phyloP scores from a whole-genome alignment of 2,888 invertebrate genomes.

The Strigamia crassipes region DNA sequence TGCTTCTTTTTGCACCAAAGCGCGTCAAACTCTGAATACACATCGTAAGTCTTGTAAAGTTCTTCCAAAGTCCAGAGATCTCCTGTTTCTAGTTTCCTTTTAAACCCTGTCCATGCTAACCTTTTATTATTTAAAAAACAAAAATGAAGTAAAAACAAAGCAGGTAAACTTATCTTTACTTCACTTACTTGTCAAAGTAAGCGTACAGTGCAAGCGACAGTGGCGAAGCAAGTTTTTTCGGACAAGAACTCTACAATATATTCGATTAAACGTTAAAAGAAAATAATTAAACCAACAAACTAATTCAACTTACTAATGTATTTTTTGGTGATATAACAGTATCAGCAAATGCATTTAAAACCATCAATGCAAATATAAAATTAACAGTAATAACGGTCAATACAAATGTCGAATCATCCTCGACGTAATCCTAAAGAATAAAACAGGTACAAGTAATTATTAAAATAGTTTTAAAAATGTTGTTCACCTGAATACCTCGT shows the following conservation, averaged over 20 bases:
- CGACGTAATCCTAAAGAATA: neutral
- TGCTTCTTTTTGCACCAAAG: constrained; percentile 45
- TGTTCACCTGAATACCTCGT: neutral
- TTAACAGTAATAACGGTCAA: neutral
- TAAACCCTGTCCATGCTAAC: constrained; percentile 47
- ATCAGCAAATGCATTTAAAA: constrained; percentile 24
- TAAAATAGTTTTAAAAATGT: too few relatives aligned
- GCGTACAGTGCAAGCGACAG: neutral
- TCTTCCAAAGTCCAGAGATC: constrained; percentile 48
- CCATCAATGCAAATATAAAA: constrained; percentile 1
- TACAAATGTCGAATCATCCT: neutral
- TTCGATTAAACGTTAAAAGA: neutral
- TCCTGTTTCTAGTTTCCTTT: constrained; percentile 20
- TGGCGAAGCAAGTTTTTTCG: constrained; percentile 25
- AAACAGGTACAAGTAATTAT: neutral
- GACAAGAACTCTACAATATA: neutral
- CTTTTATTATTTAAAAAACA: constrained; percentile 31
- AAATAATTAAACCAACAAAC: neutral
- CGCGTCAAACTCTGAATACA: constrained; percentile 44
- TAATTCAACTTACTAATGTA: neutral
- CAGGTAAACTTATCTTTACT: neutral
- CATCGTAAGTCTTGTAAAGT: neutral
- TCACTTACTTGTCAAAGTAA: constrained; percentile 42
- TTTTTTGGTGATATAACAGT: neutral
- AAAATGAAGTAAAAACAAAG: neutral